Conservation (phyloP, 2,888 invertebrate genomes). For the Aleiodes leptofemur region DNA sequence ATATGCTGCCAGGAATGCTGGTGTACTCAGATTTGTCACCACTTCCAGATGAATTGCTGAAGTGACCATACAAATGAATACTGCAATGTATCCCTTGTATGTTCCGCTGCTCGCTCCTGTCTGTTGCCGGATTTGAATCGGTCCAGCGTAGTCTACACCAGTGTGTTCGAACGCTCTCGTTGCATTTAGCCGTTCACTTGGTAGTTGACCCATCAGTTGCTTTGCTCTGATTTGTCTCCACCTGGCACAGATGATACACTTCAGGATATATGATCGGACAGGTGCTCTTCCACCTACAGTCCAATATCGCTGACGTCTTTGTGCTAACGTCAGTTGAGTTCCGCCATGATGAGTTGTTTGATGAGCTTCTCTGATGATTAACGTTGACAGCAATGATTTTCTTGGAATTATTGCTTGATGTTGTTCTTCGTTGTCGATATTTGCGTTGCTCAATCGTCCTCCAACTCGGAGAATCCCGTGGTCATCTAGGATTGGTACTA, state of each 20-base stretch:
- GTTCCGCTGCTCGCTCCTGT: not conserved
- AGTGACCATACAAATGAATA: conserved; percentile 55
- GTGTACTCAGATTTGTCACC: conserved; percentile 50
- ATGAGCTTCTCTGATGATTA: conserved; percentile 12
- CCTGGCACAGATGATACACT: conserved; percentile 24
- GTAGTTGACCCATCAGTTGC: conserved; percentile 49
- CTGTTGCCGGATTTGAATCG: too few relatives aligned
- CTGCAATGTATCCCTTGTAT: conserved; percentile 50
- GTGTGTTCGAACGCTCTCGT: not conserved
- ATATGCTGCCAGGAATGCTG: conserved; percentile 54
- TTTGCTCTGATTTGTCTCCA: conserved; percentile 12
- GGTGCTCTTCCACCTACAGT: conserved; percentile 38
- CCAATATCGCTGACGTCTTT: conserved; percentile 21
- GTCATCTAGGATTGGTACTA: not conserved
- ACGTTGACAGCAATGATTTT: not conserved
- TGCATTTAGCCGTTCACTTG: conserved; percentile 5
- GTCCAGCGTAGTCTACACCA: too few relatives aligned
- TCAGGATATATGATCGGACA: conserved; percentile 16
- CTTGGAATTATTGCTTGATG: conserved; percentile 17
- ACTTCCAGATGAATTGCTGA: conserved; percentile 56
- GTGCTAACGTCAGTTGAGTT: conserved; percentile 34
- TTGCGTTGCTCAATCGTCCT: conserved; percentile 15
- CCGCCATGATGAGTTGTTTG: conserved; percentile 35
- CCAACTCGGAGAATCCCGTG: conserved; percentile 36
- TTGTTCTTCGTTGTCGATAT: not conserved